Conservation (phyloP, 1,140 invertebrate species). For the Ditylenchus dipsaci region DNA sequence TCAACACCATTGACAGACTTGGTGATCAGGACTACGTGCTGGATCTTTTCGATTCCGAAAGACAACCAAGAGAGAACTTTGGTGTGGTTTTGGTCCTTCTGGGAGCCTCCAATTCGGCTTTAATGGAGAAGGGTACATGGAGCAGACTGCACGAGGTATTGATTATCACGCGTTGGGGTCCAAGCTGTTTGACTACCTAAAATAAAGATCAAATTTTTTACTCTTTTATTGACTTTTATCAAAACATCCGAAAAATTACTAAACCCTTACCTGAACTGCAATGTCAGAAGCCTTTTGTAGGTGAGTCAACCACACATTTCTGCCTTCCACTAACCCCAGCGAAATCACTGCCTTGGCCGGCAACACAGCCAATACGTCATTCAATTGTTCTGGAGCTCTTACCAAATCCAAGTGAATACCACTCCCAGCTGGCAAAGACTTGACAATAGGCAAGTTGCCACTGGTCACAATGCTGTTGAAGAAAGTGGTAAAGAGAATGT, state of each 20-base stretch:
- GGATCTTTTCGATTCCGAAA: constrained; percentile 11
- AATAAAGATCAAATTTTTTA: no score
- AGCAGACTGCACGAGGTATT: constrained; percentile 19
- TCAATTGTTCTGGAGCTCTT: constrained; percentile 13
- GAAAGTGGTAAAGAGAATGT: constrained; percentile 12
- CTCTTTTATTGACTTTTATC: no score
- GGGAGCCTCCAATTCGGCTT: background rate
- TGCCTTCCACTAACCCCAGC: constrained; percentile 9
- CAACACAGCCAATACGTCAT: background rate
- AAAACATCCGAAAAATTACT: no score
- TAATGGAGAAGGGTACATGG: constrained; percentile 11
- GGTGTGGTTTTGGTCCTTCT: background rate
- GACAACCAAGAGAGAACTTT: constrained; percentile 13
- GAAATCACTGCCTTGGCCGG: background rate
- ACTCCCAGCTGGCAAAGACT: background rate
- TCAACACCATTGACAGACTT: constrained; percentile 5
- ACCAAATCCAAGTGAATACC: constrained; percentile 21
- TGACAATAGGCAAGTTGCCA: constrained; percentile 15
- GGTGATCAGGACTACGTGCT: background rate
- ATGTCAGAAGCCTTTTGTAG: background rate
- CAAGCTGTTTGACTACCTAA: background rate
- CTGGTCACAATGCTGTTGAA: constrained; percentile 12
- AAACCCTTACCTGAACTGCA: background rate
- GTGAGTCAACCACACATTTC: constrained; percentile 16
- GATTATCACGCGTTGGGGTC: background rate